A percentile compares a stretch with the other conserved stretches of the same genome.
These are phyloP conservation scores for Malurus alboscapulatus DNA, from an alignment of 2,113 vertebrate genomes.

Conservation along the genomic window DNA sequence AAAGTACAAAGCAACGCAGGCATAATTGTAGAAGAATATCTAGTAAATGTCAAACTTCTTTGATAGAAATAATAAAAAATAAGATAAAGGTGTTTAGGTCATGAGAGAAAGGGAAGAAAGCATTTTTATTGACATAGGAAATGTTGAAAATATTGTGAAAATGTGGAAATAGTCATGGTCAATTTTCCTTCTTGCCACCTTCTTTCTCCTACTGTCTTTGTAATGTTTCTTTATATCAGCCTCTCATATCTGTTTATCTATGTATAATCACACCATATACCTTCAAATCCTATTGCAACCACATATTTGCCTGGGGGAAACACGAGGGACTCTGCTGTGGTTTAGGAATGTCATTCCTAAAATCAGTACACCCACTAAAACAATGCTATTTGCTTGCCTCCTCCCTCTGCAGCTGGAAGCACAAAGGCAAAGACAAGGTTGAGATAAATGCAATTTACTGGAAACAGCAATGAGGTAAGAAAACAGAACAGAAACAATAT, in stretches of 20 bases:
- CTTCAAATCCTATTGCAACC: neutral
- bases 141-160: neutral
- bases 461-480: neutral
- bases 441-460: neutral
- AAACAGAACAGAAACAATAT: neutral
- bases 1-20: neutral
- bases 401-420: neutral
- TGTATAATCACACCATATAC: neutral
- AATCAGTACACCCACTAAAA: neutral
- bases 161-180: neutral
- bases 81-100: neutral
- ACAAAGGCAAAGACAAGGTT: neutral
- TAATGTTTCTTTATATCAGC: neutral
- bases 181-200: neutral
- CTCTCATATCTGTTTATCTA: neutral
- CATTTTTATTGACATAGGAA: neutral
- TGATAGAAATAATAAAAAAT: neutral
- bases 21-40: neutral
- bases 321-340: neutral
- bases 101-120: neutral
- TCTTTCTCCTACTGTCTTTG: neutral
- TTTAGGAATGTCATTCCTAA: neutral
- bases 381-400: neutral
- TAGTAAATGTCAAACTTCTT: neutral
- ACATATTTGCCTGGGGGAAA: neutral